A percentile compares a stretch with the other conserved stretches of the same genome.
These are phyloP conservation scores for Scaptomyza hsui DNA, from an alignment of 1,140 invertebrate species.

Conservation along the genomic window DNA sequence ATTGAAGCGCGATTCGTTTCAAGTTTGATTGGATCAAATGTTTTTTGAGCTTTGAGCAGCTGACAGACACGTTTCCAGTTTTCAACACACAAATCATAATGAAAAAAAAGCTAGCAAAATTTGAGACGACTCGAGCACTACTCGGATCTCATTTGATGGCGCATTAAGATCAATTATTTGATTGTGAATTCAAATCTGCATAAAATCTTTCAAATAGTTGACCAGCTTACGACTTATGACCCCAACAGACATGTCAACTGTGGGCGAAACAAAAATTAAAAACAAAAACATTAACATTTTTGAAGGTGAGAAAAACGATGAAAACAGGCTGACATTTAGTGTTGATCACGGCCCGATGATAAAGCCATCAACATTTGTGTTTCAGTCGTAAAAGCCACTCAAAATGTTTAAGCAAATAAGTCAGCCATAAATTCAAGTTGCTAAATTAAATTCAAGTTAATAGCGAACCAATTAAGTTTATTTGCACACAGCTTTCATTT, in stretches of 20 bases:
- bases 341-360: constrained; percentile 57
- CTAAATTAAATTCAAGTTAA: constrained; percentile 65
- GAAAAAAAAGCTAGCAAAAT: constrained; percentile 24
- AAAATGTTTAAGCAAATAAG: constrained; percentile 53
- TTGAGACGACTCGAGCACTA: not conserved
- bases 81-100: not conserved
- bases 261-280: constrained; percentile 13
- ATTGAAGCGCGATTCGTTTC: constrained; percentile 79
- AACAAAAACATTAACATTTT: constrained; percentile 16
- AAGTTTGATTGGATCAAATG: constrained; percentile 74
- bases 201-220: constrained; percentile 77
- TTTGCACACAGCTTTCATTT: constrained; percentile 41
- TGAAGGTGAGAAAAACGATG: constrained; percentile 44
- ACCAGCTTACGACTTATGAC: constrained; percentile 44
- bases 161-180: constrained; percentile 84
- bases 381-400: constrained; percentile 40
- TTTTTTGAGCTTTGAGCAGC: constrained; percentile 43
- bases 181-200: constrained; percentile 82
- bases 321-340: constrained; percentile 35
- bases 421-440: constrained; percentile 49
- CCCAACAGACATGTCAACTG: constrained; percentile 54
- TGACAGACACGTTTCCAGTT: constrained; percentile 50
- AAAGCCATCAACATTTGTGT: constrained; percentile 54
- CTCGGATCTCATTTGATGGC: constrained; percentile 65
- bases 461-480: constrained; percentile 47